These are phyloP conservation scores for Cryptocephalus moraei DNA, from an alignment of 2,888 invertebrate species.

Conservation along the genomic window DNA sequence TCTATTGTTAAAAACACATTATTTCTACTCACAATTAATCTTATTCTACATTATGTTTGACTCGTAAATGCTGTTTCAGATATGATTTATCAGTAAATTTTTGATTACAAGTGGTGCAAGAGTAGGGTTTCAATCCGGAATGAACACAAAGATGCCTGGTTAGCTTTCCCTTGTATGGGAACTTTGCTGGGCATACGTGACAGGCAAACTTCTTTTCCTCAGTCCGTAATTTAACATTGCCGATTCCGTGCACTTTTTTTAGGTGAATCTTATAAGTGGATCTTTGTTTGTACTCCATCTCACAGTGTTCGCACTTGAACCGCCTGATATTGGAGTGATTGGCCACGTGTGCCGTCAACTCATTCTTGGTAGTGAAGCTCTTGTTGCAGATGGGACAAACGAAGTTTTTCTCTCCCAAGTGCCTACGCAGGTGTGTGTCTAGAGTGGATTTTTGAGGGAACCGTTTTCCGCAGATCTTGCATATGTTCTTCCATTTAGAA, in stretches of 20 bases:
- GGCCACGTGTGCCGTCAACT: constrained; percentile 21
- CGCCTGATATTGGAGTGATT: constrained; percentile 22
- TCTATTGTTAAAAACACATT: no score
- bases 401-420: constrained; percentile 23
- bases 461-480: constrained; percentile 21
- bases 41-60: neutral
- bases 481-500: constrained; percentile 29
- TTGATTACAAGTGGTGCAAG: constrained; percentile 22
- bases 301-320: constrained; percentile 40
- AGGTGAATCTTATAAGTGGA: constrained; percentile 38
- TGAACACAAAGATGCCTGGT: constrained; percentile 25
- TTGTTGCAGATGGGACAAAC: constrained; percentile 24
- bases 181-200: constrained; percentile 33
- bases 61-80: constrained; percentile 23
- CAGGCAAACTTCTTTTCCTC: constrained; percentile 32
- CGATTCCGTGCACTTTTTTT: constrained; percentile 38
- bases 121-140: constrained; percentile 24
- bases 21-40: no score
- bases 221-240: constrained; percentile 28
- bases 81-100: constrained; percentile 27
- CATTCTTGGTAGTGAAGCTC: constrained; percentile 21
- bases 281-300: constrained; percentile 33
- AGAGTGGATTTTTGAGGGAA: constrained; percentile 26
- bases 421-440: constrained; percentile 23
- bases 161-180: constrained; percentile 23